Evolutionary conservation across 2,888 invertebrate species (phyloP).

Genomic region (Leptinotarsa juncta): DNA sequence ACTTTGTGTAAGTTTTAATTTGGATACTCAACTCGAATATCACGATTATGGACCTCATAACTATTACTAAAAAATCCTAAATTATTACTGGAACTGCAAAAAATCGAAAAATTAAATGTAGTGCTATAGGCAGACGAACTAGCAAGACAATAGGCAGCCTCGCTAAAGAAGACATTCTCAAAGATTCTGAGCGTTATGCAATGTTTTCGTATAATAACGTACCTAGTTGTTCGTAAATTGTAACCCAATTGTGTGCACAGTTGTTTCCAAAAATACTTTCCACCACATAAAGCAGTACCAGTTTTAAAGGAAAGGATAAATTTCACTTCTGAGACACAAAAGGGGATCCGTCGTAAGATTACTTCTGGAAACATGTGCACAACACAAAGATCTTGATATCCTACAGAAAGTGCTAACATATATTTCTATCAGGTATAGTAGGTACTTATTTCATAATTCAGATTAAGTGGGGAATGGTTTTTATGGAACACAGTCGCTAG

Average conservation of each 20-base stretch:
- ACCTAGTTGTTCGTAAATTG: too few relatives aligned
- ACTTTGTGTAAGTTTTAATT: too few relatives aligned
- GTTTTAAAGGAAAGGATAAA: slow-evolving; percentile 45
- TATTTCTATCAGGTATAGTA: slow-evolving; percentile 41
- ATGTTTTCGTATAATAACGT: too few relatives aligned
- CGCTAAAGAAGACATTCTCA: too few relatives aligned
- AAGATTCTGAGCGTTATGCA: too few relatives aligned
- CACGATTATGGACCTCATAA: too few relatives aligned
- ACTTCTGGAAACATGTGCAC: slow-evolving; percentile 39
- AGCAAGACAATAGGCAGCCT: neutral
- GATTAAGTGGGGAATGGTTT: neutral
- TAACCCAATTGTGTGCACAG: neutral
- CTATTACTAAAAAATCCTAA: too few relatives aligned
- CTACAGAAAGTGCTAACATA: slow-evolving; percentile 44
- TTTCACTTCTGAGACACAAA: slow-evolving; percentile 37
- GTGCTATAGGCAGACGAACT: slow-evolving; percentile 5
- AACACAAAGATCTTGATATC: slow-evolving; percentile 42
- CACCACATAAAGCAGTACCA: slow-evolving; percentile 32
- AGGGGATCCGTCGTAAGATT: slow-evolving; percentile 35
- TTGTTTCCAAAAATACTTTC: slow-evolving; percentile 39
- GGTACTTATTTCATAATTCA: neutral
- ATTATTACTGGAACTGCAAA: too few relatives aligned
- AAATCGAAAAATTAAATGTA: too few relatives aligned
- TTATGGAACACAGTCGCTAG: too few relatives aligned
- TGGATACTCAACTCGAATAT: too few relatives aligned